Evolutionary conservation across 2,797 vertebrate species (phyloP).

Genomic region (Oreonectes daqikongensis): DNA sequence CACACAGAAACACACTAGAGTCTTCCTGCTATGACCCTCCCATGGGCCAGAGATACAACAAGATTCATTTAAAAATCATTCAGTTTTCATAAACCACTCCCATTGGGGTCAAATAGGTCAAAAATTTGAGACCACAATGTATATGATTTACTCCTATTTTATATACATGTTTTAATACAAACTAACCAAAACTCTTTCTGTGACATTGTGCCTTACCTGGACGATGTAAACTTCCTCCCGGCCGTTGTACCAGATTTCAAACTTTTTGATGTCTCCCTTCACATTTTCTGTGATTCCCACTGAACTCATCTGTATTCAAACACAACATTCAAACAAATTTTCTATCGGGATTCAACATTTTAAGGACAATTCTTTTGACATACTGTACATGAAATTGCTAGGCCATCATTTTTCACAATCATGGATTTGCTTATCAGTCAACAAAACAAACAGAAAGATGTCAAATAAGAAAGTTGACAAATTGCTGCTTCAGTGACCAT

Average conservation of each 20-base stretch:
- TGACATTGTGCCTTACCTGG: conserved; percentile 78
- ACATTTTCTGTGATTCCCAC: conserved; percentile 93
- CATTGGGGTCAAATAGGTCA: too few relatives aligned
- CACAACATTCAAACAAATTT: neutral
- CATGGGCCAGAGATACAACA: conserved; percentile 55
- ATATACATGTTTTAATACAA: too few relatives aligned
- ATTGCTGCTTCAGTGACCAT: neutral
- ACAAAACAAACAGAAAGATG: neutral
- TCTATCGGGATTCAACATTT: neutral
- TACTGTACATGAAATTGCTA: neutral
- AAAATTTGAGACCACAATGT: too few relatives aligned
- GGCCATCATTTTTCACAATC: neutral
- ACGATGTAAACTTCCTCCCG: conserved; percentile 95
- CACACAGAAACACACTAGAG: conserved; percentile 36
- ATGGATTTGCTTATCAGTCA: neutral
- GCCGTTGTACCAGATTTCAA: conserved; percentile 93
- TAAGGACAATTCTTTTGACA: neutral
- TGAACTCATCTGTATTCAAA: conserved; percentile 84
- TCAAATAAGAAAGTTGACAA: neutral
- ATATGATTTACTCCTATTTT: too few relatives aligned
- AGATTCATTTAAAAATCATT: neutral
- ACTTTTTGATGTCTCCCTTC: conserved; percentile 92
- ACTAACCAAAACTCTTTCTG: neutral
- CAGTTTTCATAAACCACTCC: too few relatives aligned
- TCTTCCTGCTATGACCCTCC: conserved; percentile 55